Percentiles rank a stretch among this genome's conserved stretches.
These are phyloP conservation scores for Brachyhypopomus occidentalis DNA, from an alignment of 2,113 vertebrate genomes.

Conservation along the genomic window DNA sequence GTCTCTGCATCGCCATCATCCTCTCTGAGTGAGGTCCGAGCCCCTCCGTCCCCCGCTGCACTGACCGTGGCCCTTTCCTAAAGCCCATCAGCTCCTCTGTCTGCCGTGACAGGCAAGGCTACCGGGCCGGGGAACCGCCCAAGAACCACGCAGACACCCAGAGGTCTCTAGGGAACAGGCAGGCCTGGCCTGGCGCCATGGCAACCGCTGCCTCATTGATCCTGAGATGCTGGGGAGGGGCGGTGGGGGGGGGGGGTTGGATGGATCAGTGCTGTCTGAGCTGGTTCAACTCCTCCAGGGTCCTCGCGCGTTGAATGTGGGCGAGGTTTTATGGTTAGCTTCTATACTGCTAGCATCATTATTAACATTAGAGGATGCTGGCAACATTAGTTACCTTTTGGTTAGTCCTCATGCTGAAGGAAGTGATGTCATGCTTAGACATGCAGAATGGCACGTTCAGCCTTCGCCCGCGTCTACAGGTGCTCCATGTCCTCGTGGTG, in stretches of 20 bases:
- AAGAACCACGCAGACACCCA: constrained; percentile 1
- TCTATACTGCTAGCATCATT: too few species aligned
- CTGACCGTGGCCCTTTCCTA: neutral
- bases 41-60: neutral
- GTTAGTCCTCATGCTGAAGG: neutral
- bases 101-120: neutral
- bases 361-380: too few species aligned
- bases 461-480: too few species aligned
- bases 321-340: neutral
- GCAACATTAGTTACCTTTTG: too few species aligned
- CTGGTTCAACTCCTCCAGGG: neutral
- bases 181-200: neutral
- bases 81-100: neutral
- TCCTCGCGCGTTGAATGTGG: neutral
- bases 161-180: constrained; percentile 1
- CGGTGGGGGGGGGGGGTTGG: neutral
- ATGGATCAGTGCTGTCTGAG: constrained; percentile 19
- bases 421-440: neutral
- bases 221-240: neutral
- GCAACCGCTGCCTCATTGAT: constrained; percentile 36
- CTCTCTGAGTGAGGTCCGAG: neutral
- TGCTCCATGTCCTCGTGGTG: too few species aligned
- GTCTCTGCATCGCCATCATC: neutral
- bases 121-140: neutral
- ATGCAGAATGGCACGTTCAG: too few species aligned